Evolutionary conservation across 64 coral and sea anemone species (phyloP).

Genomic region (Dendrophyllia cribrosa): DNA sequence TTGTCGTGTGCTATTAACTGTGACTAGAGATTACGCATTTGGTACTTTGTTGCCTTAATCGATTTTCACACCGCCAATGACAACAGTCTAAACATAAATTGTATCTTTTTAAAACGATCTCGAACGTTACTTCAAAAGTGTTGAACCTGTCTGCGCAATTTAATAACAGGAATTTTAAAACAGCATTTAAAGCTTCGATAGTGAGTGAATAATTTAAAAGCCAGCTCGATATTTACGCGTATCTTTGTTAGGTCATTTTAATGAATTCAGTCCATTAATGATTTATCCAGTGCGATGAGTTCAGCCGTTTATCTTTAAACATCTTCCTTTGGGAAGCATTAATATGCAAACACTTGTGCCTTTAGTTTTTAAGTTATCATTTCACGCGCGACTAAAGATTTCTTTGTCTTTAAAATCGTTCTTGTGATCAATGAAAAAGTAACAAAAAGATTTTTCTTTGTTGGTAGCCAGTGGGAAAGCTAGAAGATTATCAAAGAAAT

Average conservation of each 20-base stretch:
- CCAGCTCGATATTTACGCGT: neutral
- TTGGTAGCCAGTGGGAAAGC: neutral
- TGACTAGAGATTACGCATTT: neutral
- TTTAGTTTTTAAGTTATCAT: conserved; percentile 25
- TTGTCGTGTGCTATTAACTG: neutral
- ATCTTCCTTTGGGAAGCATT: conserved; percentile 74
- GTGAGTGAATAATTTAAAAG: neutral
- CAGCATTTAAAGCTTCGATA: neutral
- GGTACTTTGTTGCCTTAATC: too few species aligned
- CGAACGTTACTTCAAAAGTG: too few species aligned
- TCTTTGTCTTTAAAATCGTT: conserved; percentile 18
- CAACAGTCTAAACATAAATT: neutral
- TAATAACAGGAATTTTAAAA: conserved; percentile 1
- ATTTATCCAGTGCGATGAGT: conserved; percentile 1
- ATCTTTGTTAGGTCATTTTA: neutral
- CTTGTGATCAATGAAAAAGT: neutral
- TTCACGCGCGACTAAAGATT: conserved; percentile 5
- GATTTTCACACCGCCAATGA: neutral
- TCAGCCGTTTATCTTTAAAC: conserved; percentile 78
- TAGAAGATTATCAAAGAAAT: neutral
- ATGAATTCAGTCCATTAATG: conserved; percentile 34
- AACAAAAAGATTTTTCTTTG: neutral
- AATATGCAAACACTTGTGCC: conserved; percentile 78
- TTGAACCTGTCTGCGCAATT: too few species aligned
- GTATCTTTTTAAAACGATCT: neutral